Evolutionary conservation across 2,888 invertebrate genomes (phyloP), one percentile per base, ranked within the genome.

Genomic region (Polietes domitor): DNA sequence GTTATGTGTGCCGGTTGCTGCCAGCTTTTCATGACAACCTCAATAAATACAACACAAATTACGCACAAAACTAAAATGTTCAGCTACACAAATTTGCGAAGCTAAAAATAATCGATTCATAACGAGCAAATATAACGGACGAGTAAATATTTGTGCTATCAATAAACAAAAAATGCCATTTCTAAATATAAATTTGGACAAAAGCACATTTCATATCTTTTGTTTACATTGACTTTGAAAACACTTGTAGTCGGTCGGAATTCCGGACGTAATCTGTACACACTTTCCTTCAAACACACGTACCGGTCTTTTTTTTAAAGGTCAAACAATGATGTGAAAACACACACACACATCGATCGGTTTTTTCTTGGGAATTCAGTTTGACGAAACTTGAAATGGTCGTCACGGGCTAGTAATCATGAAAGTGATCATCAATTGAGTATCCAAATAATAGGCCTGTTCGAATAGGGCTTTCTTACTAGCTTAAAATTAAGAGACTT

Each of bases 221-320:
- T 82, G 74, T 82, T 82, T 77, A 82, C 63, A 61, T 78, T 82
- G 28, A 43, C 19, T 71, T 21, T 21, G 53, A 71, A 71, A 41
- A 82, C 55, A 68, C 58, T 55, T 68, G 6, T 32, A 26, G 19
- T 28, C 1, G n/a, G 19, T 28, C 1, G n/a, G 58, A 28, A 58
- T 53, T 53, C 47, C 47, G n/a, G 47, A 47, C 47, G 47, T 47
- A 47, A n/a, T 47, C 15, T 47, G n/a, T 47, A n/a, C 47, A 3
- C 47, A 47, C 15, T n/a, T n/a, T 6, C n/a, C 15, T 41, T 41
- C 47, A 47, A 4, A 55, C 55, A 21, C 21, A 21, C 21, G 10
- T 2, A 58, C 10, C n/a, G n/a, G n/a, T n/a, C n/a, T n/a, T n/a
- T n/a, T n/a, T n/a, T n/a, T n/a, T n/a, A n/a, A n/a, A n/a, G n/a